Percentiles rank a stretch among this genome's conserved stretches.
Conservation (phyloP, 2,113 vertebrate genomes). For the Nasalis larvatus region DNA sequence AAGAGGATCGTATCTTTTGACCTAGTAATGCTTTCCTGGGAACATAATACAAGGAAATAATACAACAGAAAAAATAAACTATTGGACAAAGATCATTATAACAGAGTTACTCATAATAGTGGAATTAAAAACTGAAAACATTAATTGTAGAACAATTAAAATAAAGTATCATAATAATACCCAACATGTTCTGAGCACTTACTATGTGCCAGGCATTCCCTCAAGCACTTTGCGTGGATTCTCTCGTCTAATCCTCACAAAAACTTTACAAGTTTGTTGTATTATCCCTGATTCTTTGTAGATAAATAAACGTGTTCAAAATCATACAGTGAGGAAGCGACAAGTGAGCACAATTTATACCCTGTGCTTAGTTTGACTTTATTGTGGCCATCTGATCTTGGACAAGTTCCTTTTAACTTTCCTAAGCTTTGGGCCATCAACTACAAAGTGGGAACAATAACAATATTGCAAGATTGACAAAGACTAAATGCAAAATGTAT, state of each 20-base stretch:
- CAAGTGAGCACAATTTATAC: background rate
- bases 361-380: background rate
- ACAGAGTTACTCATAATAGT: background rate
- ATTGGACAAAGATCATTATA: conserved; percentile 44
- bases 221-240: background rate
- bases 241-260: background rate
- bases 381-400: background rate
- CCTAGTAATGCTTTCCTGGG: conserved; percentile 19
- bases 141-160: conserved; percentile 21
- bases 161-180: background rate
- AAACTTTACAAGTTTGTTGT: background rate
- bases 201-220: background rate
- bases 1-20: background rate
- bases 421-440: background rate
- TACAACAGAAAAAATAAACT: conserved; percentile 40
- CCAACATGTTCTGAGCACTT: background rate
- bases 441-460: conserved; percentile 10
- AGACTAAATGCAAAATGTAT: background rate
- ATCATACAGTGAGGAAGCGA: background rate
- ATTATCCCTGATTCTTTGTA: background rate
- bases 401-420: conserved; percentile 10
- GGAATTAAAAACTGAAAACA: conserved; percentile 33
- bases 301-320: background rate
- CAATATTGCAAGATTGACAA: background rate
- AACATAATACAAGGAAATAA: conserved; percentile 44